phyloP scores from a whole-genome alignment of 2,113 vertebrate species.

The Charina bottae region DNA sequence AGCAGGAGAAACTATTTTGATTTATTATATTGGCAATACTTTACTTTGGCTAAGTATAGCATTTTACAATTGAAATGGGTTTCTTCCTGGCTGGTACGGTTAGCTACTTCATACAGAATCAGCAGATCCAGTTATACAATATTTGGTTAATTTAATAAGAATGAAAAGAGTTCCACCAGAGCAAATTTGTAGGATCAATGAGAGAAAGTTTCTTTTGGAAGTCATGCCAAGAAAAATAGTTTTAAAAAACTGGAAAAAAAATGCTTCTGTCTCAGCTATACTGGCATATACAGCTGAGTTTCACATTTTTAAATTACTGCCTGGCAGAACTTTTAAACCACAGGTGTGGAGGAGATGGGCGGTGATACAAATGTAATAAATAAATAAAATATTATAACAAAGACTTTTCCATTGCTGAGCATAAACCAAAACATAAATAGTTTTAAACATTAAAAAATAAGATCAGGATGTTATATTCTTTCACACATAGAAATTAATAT shows the following conservation, averaged over 20 bases:
- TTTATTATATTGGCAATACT: not conserved
- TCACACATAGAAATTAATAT: constrained; percentile 11
- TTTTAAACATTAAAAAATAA: constrained; percentile 23
- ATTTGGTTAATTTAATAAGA: constrained; percentile 35
- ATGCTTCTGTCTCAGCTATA: constrained; percentile 31
- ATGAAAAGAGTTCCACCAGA: constrained; percentile 28
- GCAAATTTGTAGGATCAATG: constrained; percentile 20
- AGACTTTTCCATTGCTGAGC: not conserved
- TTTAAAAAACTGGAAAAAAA: constrained; percentile 46
- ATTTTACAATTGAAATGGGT: not conserved
- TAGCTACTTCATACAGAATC: constrained; percentile 1
- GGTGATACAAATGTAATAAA: no score
- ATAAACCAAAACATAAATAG: not conserved
- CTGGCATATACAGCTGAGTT: constrained; percentile 22
- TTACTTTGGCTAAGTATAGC: constrained; percentile 1
- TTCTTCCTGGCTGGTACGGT: constrained; percentile 9
- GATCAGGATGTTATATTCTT: not conserved
- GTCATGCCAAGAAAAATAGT: constrained; percentile 39
- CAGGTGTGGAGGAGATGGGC: no score
- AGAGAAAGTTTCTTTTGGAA: constrained; percentile 38
- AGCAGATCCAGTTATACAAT: not conserved
- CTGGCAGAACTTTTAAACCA: constrained; percentile 39
- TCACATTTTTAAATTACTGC: constrained; percentile 12
- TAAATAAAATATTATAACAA: constrained; percentile 17
- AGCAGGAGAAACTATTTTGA: not conserved